Conservation (phyloP, 2,888 invertebrate genomes). For the Candidula unifasciata region DNA sequence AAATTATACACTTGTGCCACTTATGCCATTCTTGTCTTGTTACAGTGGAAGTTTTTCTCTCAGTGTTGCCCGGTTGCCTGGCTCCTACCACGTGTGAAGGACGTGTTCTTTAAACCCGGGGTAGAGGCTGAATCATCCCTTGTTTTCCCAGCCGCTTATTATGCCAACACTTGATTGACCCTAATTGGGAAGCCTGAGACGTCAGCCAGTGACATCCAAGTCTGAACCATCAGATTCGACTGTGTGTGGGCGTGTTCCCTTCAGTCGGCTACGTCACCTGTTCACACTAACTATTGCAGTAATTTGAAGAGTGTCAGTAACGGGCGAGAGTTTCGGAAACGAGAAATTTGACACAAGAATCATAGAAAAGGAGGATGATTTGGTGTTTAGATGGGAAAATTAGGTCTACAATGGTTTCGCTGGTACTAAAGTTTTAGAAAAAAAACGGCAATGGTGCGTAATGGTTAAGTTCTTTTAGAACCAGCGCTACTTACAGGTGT, state of each 20-base stretch:
- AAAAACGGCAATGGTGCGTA: too few relatives aligned
- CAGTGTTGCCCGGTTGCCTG: neutral
- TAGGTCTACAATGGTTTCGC: neutral
- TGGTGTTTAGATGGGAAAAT: neutral
- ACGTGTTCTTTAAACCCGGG: neutral
- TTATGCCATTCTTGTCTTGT: neutral
- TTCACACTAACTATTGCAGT: neutral
- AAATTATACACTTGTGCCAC: too few relatives aligned
- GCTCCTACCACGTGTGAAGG: too few relatives aligned
- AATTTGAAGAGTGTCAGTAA: neutral
- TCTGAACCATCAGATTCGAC: neutral
- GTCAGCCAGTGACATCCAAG: neutral
- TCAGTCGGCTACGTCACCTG: neutral
- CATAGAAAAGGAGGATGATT: neutral
- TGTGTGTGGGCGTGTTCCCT: neutral
- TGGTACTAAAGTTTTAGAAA: too few relatives aligned
- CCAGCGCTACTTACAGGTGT: too few relatives aligned
- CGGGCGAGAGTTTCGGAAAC: neutral
- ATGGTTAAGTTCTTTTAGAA: too few relatives aligned
- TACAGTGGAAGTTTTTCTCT: neutral
- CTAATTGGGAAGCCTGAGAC: neutral
- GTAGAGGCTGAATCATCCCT: neutral
- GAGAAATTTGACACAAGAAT: neutral
- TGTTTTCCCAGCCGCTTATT: constrained; percentile 3
- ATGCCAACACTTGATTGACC: neutral